These are phyloP conservation scores for Tachina lurida DNA, from an alignment of 2,888 invertebrate genomes.

Conservation along the genomic window DNA sequence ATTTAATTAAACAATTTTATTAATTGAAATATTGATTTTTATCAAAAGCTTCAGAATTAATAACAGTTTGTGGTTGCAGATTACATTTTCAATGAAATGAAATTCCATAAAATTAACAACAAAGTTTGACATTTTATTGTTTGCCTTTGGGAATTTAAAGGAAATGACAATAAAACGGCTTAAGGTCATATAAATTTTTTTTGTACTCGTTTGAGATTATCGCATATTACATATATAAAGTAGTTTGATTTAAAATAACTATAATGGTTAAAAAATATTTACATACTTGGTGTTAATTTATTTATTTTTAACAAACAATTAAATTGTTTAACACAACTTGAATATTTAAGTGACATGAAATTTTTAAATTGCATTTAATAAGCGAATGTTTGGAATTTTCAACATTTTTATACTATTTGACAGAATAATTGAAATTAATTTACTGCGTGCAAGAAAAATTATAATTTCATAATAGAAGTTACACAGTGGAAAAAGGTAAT, in stretches of 20 bases:
- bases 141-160: not conserved
- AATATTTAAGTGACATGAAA: not conserved
- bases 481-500: too few relatives aligned
- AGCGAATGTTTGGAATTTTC: slow-evolving; percentile 17
- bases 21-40: slow-evolving; percentile 34
- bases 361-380: slow-evolving; percentile 8
- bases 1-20: slow-evolving; percentile 24
- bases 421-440: slow-evolving; percentile 38
- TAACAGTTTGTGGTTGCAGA: slow-evolving; percentile 54
- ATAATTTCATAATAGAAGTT: not conserved
- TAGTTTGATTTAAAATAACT: not conserved
- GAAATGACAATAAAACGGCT: slow-evolving; percentile 1
- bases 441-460: not conserved
- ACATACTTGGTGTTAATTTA: not conserved
- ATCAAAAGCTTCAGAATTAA: slow-evolving; percentile 48
- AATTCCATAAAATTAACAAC: slow-evolving; percentile 3
- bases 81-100: not conserved
- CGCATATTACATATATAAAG: not conserved
- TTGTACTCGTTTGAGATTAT: not conserved
- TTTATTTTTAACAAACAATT: not conserved
- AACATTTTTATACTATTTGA: slow-evolving; percentile 19
- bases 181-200: slow-evolving; percentile 9
- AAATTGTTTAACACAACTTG: not conserved
- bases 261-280: not conserved
- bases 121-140: not conserved